Evolutionary conservation across 2,113 vertebrate species (phyloP).

Genomic region (Aldabrachelys gigantea): DNA sequence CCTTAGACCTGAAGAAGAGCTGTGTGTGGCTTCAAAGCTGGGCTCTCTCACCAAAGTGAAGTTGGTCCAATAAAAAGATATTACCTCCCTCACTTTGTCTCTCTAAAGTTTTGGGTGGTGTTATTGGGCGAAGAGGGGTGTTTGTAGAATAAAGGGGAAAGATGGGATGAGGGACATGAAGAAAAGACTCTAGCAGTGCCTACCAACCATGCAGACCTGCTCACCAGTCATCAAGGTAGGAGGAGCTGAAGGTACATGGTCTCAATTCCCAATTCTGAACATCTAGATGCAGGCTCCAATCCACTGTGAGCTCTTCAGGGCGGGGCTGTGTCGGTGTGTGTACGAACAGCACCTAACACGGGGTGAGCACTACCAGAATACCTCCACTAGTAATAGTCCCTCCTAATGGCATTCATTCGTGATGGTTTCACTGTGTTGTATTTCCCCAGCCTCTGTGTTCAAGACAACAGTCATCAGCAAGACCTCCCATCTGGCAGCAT

Average conservation of each 20-base stretch:
- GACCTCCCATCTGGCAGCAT: neutral
- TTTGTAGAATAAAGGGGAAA: neutral
- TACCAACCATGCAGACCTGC: neutral
- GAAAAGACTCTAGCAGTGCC: neutral
- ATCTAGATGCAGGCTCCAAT: accelerated
- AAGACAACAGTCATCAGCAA: neutral
- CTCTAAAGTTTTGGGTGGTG: neutral
- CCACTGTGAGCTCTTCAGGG: neutral
- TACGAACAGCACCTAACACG: accelerated
- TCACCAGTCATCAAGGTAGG: neutral
- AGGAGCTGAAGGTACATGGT: accelerated
- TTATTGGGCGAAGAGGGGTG: neutral
- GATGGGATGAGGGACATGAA: accelerated
- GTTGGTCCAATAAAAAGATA: neutral
- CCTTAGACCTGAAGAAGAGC: too few species aligned
- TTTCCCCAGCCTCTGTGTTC: neutral
- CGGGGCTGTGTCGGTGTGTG: accelerated
- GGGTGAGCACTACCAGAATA: accelerated
- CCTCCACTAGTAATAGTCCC: neutral
- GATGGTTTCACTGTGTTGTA: neutral
- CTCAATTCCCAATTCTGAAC: neutral
- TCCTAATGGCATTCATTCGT: neutral
- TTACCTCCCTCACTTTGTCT: neutral
- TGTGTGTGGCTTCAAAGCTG: neutral
- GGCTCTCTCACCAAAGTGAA: neutral